phyloP scores from a whole-genome alignment of 2,797 vertebrate species.

The Loriculus beryllinus region DNA sequence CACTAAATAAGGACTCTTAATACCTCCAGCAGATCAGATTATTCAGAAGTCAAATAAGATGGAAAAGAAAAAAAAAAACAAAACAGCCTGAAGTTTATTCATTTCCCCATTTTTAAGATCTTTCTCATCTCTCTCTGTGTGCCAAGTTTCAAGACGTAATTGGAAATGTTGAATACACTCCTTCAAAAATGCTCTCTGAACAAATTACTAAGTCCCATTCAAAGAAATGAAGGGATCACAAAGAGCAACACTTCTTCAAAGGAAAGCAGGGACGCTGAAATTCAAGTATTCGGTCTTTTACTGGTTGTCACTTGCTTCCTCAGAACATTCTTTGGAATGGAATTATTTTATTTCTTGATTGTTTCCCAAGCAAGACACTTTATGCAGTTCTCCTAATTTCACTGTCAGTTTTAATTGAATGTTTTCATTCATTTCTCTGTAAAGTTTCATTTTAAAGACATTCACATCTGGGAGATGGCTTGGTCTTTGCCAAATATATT shows the following conservation, averaged over 20 bases:
- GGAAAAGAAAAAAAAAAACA: not conserved
- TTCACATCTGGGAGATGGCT: not conserved
- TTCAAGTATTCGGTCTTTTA: not conserved
- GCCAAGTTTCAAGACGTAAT: not conserved
- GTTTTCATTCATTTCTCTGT: not conserved
- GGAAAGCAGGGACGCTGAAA: not conserved
- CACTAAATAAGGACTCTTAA: not conserved
- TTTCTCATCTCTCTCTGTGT: not conserved
- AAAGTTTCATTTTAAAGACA: not conserved
- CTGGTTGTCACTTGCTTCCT: not conserved
- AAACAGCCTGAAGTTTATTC: not conserved
- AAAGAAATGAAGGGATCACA: not conserved
- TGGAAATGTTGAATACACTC: slow-evolving; percentile 20
- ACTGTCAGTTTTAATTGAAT: not conserved
- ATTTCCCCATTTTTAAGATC: slow-evolving; percentile 10
- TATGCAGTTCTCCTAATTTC: not conserved
- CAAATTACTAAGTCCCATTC: slow-evolving; percentile 4
- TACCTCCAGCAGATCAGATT: not conserved
- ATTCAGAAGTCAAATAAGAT: not conserved
- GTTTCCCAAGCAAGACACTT: not conserved
- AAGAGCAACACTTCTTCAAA: not conserved
- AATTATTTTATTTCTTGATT: not conserved
- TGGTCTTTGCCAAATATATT: not conserved
- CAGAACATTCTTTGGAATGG: not conserved
- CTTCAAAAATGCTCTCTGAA: slow-evolving; percentile 25